Evolutionary conservation across 2,888 invertebrate species (phyloP), one percentile per base, ranked within the genome.

Genomic region (Gymnocheta viridis): DNA sequence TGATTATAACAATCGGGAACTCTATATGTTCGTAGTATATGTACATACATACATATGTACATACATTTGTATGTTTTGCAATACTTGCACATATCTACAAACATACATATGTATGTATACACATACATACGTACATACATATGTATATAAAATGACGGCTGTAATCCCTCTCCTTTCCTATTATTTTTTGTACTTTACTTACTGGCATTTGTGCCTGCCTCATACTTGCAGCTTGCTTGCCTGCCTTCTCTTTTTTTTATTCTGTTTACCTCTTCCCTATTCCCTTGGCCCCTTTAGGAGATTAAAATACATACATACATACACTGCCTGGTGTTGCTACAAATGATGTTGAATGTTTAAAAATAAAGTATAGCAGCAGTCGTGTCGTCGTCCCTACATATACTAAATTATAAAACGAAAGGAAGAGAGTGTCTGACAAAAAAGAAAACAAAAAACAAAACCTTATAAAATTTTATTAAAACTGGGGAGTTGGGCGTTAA

Each of bases 391-490:
- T 77, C 77, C 77, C 58, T 82, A 70, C 41, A 66, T 76, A 69
- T 64, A 22, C 17, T 24, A n/a, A 64, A 58, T 69, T 79, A 35
- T 44, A 47, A 69, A 51, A 41, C 67, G 54, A 58, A 79, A 69
- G 70, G 67, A 84, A 77, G 67, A 49, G 62, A 64, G 60, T 58
- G 81, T 73, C 67, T 79, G 73, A 76, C 32, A 56, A 35, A 62
- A 49, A 62, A 12, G 54, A 60, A 41, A 56, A 62, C 2, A 38
- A 62, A 49, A 47, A 78, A 62, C 22, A 9, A n/a, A n/a, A n/a
- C n/a, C n/a, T n/a, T 82, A 47, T 64, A 74, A 72, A 79, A 83
- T 62, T 66, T 67, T 84, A 81, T 84, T 84, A 69, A 81, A 78
- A 72, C 54, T 60, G 58, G 49, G 72, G 83, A 62, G 81, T 78